Conservation (phyloP, 2,888 invertebrate species). For the Tachina grossa region DNA sequence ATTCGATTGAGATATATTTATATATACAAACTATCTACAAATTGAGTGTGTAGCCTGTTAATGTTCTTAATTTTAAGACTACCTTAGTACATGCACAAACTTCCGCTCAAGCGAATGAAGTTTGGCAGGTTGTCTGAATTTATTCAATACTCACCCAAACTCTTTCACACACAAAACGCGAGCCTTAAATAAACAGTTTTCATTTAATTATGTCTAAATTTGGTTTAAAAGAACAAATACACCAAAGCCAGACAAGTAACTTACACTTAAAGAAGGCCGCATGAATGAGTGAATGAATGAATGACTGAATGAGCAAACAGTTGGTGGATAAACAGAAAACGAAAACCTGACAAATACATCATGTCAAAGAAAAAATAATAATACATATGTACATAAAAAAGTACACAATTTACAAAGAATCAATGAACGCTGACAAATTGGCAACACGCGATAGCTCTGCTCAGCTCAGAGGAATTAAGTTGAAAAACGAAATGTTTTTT, state of each 20-base stretch:
- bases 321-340: conserved; percentile 41
- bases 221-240: conserved; percentile 79
- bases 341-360: conserved; percentile 70
- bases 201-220: conserved; percentile 82
- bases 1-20: too few relatives aligned
- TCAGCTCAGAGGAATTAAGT: conserved; percentile 37
- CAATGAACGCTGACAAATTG: conserved; percentile 81
- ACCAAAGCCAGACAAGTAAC: conserved; percentile 25
- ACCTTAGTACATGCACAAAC: background rate
- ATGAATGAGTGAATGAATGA: conserved; percentile 4
- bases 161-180: conserved; percentile 74
- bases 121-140: conserved; percentile 1
- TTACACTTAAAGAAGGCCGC: conserved; percentile 7
- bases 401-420: conserved; percentile 57
- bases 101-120: background rate
- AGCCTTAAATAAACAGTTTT: conserved; percentile 81
- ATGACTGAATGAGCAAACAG: conserved; percentile 42
- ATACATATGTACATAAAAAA: background rate
- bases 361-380: conserved; percentile 67
- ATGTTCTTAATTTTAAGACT: background rate
- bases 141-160: conserved; percentile 30
- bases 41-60: too few relatives aligned
- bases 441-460: conserved; percentile 78
- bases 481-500: conserved; percentile 27
- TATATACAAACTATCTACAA: too few relatives aligned